A percentile compares a stretch with the other conserved stretches of the same genome.
Conservation (phyloP, 2,113 vertebrate species). For the Oriolus oriolus region DNA sequence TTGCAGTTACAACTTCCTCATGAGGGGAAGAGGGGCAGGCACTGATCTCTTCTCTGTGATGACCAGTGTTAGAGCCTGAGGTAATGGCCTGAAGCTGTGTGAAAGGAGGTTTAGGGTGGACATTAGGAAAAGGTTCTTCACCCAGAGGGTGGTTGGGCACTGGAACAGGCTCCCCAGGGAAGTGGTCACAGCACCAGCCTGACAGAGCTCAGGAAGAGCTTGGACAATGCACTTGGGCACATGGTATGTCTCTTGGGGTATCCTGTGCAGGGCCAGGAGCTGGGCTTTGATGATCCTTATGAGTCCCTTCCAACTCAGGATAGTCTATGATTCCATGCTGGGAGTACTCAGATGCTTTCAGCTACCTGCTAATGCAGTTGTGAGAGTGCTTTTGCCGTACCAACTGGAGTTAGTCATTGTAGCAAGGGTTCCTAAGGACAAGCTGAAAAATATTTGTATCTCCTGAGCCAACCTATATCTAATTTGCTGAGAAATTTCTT, state of each 20-base stretch:
- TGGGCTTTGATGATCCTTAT: fast-evolving
- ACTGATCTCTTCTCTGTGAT: too few species aligned
- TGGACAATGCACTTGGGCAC: background rate
- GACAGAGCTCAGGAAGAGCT: fast-evolving
- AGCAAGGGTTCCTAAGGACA: background rate
- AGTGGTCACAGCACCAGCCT: background rate
- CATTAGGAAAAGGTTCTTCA: background rate
- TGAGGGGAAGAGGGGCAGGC: background rate
- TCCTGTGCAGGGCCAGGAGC: background rate
- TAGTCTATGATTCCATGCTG: background rate
- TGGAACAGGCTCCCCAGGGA: background rate
- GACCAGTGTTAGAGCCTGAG: fast-evolving
- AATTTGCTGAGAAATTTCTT: background rate
- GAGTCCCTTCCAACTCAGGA: background rate
- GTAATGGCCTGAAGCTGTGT: background rate
- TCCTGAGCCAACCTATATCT: background rate
- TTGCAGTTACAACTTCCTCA: fast-evolving
- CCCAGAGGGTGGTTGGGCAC: too few species aligned
- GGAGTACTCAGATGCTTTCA: background rate
- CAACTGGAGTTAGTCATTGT: background rate
- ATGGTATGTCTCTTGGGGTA: background rate
- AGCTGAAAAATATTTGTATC: background rate
- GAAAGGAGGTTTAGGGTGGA: fast-evolving
- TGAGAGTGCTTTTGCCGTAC: background rate
- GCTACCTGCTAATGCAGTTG: background rate